phyloP scores from a whole-genome alignment of 2,797 vertebrate species.

The Eupleurogrammus muticus region DNA sequence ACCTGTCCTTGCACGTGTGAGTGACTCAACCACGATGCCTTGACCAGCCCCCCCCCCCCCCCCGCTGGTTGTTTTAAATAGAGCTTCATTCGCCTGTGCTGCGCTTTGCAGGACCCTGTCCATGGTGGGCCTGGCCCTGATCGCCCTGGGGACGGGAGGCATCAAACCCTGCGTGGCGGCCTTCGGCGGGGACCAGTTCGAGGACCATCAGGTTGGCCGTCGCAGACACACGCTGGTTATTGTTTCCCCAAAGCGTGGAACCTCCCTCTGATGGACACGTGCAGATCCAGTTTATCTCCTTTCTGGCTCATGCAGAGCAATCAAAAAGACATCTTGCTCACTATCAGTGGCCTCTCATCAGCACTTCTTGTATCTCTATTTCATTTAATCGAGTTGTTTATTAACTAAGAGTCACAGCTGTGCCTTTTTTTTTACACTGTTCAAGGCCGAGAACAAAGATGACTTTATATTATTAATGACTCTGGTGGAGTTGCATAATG shows the following conservation, averaged over 20 bases:
- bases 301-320: slow-evolving; percentile 8
- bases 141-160: slow-evolving; percentile 94
- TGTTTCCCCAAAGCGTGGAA: no score
- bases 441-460: slow-evolving; percentile 56
- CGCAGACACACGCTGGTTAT: no score
- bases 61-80: no score
- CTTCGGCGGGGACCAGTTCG: slow-evolving; percentile 97
- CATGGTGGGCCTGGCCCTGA: slow-evolving; percentile 90
- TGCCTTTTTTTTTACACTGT: slow-evolving; percentile 54
- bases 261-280: neutral
- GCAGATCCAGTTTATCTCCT: neutral
- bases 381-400: slow-evolving; percentile 46
- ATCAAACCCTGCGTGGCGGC: slow-evolving; percentile 98
- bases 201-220: slow-evolving; percentile 88
- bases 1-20: slow-evolving; percentile 86
- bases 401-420: slow-evolving; percentile 49
- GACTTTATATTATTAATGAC: slow-evolving; percentile 14
- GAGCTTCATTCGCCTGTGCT: neutral
- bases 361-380: slow-evolving; percentile 63
- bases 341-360: slow-evolving; percentile 44
- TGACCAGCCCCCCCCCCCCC: no score
- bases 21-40: slow-evolving; percentile 68
- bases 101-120: slow-evolving; percentile 83
- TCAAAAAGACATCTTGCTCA: neutral
- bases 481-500: neutral